Evolutionary conservation across 37 sponge, comb jelly and placozoan genomes (phyloP), one percentile per base, ranked within the genome.

Genomic region (Geodia barretti): DNA sequence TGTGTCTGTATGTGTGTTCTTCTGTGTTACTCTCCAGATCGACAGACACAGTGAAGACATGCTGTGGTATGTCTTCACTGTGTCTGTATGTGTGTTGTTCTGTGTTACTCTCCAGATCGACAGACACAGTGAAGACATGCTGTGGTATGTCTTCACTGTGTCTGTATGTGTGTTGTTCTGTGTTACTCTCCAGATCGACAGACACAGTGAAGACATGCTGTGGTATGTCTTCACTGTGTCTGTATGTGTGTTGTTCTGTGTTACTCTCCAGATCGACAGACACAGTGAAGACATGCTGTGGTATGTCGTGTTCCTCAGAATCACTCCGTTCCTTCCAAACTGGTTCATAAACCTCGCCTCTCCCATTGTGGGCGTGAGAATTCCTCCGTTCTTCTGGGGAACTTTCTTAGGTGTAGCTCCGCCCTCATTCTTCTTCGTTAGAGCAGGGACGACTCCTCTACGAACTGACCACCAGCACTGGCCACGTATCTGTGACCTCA

Each of bases 261-360:
- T 72, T 33, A 60, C 54, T 76, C 68, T 42, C 47, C 76, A 92
- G 82, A 83, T 83, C 17, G 77, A 80, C 1, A 84, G 82, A 61
- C 97, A 93, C 79, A 65, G 83, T 64, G 84, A 81, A 34, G 79
- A 91, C 73, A 70, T 97, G 62, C 26, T 94, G 1, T 87, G 86
- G 76, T 94, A 92, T 62, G 89, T 94, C 63, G 71, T 94, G 30
- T 97, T 92, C 84, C 76, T 94, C 30, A 66, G 93, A 28, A 92
- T 94, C 43, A 94, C 95, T 47, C 95, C 95, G 4, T 92, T 94
- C 82, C 82, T 97, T 3, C 98, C 98, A 29, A 97, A 97, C 78
- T 97, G 98, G 98, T 95, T 95, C 42, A 97, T 95, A 78, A 97
- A 97, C 82, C 86, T 97, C 34, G 88, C 93, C 39, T 92, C 98